Evolutionary conservation across 2,888 invertebrate species (phyloP).

Genomic region (Desoria tigrina): DNA sequence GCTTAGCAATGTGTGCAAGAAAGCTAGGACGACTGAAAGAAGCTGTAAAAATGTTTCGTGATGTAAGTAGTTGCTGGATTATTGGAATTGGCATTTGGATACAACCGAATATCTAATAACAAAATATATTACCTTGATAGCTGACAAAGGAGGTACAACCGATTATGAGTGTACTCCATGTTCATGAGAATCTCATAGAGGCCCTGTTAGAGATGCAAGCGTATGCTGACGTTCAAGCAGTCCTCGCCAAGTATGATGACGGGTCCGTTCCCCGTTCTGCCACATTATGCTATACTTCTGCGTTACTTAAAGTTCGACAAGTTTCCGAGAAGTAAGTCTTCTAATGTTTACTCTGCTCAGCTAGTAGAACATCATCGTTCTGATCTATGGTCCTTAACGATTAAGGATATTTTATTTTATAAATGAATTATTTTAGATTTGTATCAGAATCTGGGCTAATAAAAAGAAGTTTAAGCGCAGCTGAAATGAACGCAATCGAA

Average conservation of each 20-base stretch:
- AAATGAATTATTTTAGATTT: slow-evolving; percentile 63
- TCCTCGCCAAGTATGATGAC: slow-evolving; percentile 90
- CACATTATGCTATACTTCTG: slow-evolving; percentile 91
- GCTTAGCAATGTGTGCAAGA: slow-evolving; percentile 96
- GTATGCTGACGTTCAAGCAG: slow-evolving; percentile 93
- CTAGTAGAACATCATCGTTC: not conserved
- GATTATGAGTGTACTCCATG: slow-evolving; percentile 87
- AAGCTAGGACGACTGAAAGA: slow-evolving; percentile 91
- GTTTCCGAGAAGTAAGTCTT: slow-evolving; percentile 75
- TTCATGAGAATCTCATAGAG: slow-evolving; percentile 96
- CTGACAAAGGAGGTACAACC: slow-evolving; percentile 94
- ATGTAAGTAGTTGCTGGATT: slow-evolving; percentile 61
- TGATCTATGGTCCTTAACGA: not conserved
- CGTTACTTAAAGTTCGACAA: slow-evolving; percentile 84
- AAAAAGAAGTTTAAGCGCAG: slow-evolving; percentile 62
- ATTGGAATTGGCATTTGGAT: not conserved
- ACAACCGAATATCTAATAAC: not conserved
- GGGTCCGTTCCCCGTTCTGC: slow-evolving; percentile 92
- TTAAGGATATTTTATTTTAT: not conserved
- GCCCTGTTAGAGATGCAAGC: slow-evolving; percentile 92
- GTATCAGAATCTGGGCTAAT: slow-evolving; percentile 71
- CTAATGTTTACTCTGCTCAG: not conserved
- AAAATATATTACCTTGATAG: slow-evolving; percentile 59
- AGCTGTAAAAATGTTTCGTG: slow-evolving; percentile 94
- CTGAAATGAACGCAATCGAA: slow-evolving; percentile 90